Evolutionary conservation across 1,140 invertebrate genomes (phyloP), one percentile per base, ranked within the genome.

Genomic region (Anadara kagoshimensis): DNA sequence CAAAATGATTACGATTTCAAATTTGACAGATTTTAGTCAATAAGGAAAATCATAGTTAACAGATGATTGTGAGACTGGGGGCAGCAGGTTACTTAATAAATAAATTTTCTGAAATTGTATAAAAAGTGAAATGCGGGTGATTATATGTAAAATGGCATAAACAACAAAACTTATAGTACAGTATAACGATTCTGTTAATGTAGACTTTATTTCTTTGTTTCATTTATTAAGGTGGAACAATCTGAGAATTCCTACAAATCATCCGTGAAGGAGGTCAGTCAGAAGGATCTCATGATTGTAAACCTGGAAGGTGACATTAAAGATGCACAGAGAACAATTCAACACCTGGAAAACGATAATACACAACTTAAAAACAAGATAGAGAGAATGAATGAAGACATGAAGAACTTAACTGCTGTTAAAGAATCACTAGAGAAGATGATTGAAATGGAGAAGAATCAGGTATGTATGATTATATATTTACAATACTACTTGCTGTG

Each of bases 241-340:
- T 62, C 64, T 10, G 78, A 81, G 65, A 58, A 67, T 14, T 70
- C 41, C 14, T 63, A 77, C 5, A 67, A 61, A 22, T 56, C 62
- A 14, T 73, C 76, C 18, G 68, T 73, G 12, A 67, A 75, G 24
- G 62, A 77, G 41, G 44, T 77, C 14, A 69, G 78, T 20, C 66
- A 85, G 51, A 84, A 81, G 57, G 81, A 83, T 36, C 76, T 67
- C 20, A 57, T 63, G 0, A 78, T 86, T 20, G 74, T 66, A 24
- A 62, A 73, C 43, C 57, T 83, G 20, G 83, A 86, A 58, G 66
- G 65, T 18, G 80, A 79, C 24, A 53, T 83, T 11, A 56, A 75
- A 18, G 75, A 84, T 58, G 54, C 76, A 29, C 78, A 73, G 41
- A 75, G 78, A 24, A 65, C 73, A 36, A 45, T 82, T 20, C 45